Evolutionary conservation across 2,888 invertebrate genomes (phyloP).

Genomic region (Tenthredo mesomela): DNA sequence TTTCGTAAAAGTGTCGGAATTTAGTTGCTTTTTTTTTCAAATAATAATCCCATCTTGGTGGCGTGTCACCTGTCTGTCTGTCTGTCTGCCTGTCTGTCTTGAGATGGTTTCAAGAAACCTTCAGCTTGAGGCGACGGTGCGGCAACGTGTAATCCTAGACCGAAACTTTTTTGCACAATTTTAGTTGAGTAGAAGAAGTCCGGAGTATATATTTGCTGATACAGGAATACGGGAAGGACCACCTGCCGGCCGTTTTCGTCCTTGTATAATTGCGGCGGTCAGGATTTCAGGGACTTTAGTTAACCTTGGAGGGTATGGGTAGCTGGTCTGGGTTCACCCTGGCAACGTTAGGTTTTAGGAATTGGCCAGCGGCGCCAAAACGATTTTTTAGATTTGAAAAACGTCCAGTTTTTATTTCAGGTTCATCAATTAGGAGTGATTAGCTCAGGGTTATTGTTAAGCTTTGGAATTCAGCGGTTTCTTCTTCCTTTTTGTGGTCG

Average conservation of each 20-base stretch:
- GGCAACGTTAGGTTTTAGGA: constrained; percentile 50
- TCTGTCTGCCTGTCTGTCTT: constrained; percentile 8
- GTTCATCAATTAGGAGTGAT: constrained; percentile 59
- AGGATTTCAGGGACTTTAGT: constrained; percentile 51
- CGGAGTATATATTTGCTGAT: constrained; percentile 69
- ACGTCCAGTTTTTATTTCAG: constrained; percentile 56
- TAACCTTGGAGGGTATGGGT: constrained; percentile 9
- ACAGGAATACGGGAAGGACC: constrained; percentile 61
- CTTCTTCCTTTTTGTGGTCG: neutral
- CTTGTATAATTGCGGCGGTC: constrained; percentile 73
- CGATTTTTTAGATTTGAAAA: constrained; percentile 59
- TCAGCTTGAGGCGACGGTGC: constrained; percentile 58
- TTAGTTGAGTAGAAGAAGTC: constrained; percentile 4
- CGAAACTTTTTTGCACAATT: constrained; percentile 69
- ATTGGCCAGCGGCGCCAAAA: constrained; percentile 59
- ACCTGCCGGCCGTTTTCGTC: constrained; percentile 72
- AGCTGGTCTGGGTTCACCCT: constrained; percentile 30
- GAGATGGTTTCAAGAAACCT: neutral
- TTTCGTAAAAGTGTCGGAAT: neutral
- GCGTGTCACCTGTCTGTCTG: neutral
- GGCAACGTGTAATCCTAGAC: constrained; percentile 66
- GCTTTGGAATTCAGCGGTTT: constrained; percentile 55
- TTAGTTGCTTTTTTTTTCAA: neutral
- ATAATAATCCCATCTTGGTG: neutral
- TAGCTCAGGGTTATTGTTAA: constrained; percentile 53